These are phyloP conservation scores for Gadus chalcogrammus DNA, from an alignment of 2,113 vertebrate species.

Conservation along the genomic window DNA sequence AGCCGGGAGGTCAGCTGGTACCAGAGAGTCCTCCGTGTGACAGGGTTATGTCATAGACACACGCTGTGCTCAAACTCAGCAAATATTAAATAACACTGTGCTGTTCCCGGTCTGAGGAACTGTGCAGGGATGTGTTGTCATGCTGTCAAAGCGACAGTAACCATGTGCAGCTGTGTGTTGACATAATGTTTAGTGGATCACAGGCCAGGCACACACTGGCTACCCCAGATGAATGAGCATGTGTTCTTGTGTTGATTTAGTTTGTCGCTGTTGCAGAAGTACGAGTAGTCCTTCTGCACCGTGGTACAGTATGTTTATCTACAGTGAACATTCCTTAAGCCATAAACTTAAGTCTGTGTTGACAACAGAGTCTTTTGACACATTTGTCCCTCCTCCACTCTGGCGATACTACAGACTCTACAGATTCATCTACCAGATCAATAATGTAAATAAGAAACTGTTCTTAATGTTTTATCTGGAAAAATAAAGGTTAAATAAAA, in stretches of 20 bases:
- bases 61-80: slow-evolving; percentile 58
- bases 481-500: no score
- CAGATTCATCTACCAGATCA: no score
- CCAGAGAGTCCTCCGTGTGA: slow-evolving; percentile 39
- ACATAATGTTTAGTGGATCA: slow-evolving; percentile 84
- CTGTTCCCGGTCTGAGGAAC: slow-evolving; percentile 81
- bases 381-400: no score
- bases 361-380: no score
- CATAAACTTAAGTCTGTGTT: no score
- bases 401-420: no score
- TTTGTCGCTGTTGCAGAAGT: no score
- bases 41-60: slow-evolving; percentile 63
- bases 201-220: slow-evolving; percentile 64
- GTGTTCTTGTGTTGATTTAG: not conserved
- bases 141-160: slow-evolving; percentile 91
- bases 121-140: slow-evolving; percentile 80
- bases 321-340: no score
- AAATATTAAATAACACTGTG: slow-evolving; percentile 87
- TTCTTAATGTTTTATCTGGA: no score
- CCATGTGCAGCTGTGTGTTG: slow-evolving; percentile 83
- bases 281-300: no score
- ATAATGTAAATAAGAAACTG: no score
- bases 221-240: slow-evolving; percentile 43
- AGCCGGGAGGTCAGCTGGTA: slow-evolving; percentile 23
- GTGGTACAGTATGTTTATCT: no score